Conservation (phyloP, 2,797 vertebrate genomes). For the Otolemur crassicaudatus region DNA sequence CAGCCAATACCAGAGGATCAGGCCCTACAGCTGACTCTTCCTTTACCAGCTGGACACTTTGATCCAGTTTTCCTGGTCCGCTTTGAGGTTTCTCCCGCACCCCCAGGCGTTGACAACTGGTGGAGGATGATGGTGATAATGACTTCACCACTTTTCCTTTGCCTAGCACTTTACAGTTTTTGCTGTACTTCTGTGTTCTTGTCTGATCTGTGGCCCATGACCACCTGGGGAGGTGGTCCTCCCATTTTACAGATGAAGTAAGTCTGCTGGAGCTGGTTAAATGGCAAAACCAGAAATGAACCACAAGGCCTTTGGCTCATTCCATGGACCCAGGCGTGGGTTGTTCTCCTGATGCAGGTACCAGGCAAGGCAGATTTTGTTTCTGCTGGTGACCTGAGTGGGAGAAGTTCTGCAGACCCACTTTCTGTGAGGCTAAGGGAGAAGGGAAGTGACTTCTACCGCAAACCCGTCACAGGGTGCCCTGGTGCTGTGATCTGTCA, state of each 20-base stretch:
- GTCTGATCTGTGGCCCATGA: not conserved
- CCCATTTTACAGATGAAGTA: not conserved
- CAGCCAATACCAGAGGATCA: conserved; percentile 82
- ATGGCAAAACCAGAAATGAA: not conserved
- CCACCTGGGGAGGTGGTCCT: not conserved
- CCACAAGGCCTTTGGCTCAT: not conserved
- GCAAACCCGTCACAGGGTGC: not conserved
- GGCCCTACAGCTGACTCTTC: conserved; percentile 81
- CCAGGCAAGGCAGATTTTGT: not conserved
- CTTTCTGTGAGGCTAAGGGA: not conserved
- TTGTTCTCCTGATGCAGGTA: not conserved
- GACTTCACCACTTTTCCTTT: conserved; percentile 54
- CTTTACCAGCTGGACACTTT: conserved; percentile 83
- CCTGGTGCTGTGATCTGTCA: not conserved
- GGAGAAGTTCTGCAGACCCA: not conserved
- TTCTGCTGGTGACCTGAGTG: not conserved
- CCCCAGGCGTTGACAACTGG: conserved; percentile 24
- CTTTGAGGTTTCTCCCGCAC: not conserved
- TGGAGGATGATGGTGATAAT: not conserved
- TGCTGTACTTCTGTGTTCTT: not conserved
- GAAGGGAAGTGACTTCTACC: not conserved
- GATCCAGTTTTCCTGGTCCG: conserved; percentile 67
- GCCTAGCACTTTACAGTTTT: not conserved
- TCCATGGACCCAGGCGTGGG: not conserved
- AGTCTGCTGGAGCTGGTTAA: not conserved